Evolutionary conservation across 1,140 invertebrate genomes (phyloP).

Genomic region (Varroa destructor): DNA sequence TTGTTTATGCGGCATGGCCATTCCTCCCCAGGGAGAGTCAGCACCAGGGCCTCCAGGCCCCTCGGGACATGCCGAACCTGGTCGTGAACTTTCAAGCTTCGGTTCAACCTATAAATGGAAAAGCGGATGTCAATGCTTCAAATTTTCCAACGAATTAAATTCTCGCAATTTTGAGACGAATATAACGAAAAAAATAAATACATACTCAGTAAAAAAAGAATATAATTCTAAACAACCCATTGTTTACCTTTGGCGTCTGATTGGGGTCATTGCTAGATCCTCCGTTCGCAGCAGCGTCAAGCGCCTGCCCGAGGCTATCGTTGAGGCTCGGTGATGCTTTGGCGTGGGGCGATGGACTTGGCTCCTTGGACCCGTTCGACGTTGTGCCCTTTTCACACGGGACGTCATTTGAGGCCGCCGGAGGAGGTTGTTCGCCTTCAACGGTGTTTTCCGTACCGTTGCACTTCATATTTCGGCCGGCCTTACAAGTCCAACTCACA

Average conservation of each 20-base stretch:
- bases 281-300: not conserved
- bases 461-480: slow-evolving; percentile 21
- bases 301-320: slow-evolving; percentile 7
- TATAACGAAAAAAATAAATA: too few relatives aligned
- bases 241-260: too few relatives aligned
- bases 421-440: slow-evolving; percentile 24
- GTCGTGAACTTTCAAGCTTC: slow-evolving; percentile 12
- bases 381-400: slow-evolving; percentile 24
- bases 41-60: not conserved
- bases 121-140: not conserved
- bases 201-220: too few relatives aligned
- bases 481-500: too few relatives aligned
- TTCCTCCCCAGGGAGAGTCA: too few relatives aligned
- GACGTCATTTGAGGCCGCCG: slow-evolving; percentile 26
- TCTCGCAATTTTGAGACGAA: too few relatives aligned
- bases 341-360: slow-evolving; percentile 20
- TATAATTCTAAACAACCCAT: too few relatives aligned
- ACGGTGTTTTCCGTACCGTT: slow-evolving; percentile 23
- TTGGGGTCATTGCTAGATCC: too few relatives aligned
- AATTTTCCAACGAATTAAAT: too few relatives aligned
- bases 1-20: not conserved
- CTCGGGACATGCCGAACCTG: slow-evolving; percentile 26
- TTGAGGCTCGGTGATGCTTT: slow-evolving; percentile 21
- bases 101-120: slow-evolving; percentile 3
- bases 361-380: slow-evolving; percentile 25